Evolutionary conservation across 2,888 invertebrate species (phyloP).

Genomic region (Drosophila differens): DNA sequence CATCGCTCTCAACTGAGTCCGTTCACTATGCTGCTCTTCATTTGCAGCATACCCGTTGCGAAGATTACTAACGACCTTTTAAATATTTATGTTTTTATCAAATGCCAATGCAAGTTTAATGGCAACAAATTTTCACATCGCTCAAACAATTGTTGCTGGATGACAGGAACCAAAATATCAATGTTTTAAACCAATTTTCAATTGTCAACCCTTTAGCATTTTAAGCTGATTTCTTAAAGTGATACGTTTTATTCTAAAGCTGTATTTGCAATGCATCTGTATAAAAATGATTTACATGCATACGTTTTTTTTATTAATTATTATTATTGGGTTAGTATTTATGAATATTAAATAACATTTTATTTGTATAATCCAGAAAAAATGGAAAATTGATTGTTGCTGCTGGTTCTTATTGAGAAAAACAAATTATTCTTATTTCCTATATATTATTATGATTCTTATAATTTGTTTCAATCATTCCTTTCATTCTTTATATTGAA

Average conservation of each 20-base stretch:
- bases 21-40: not conserved
- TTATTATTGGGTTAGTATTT: not conserved
- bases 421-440: not conserved
- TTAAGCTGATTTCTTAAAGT: too few relatives aligned
- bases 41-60: not conserved
- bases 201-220: too few relatives aligned
- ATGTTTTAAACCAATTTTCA: too few relatives aligned
- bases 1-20: conserved; percentile 25
- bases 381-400: not conserved
- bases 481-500: not conserved
- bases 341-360: too few relatives aligned
- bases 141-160: not conserved
- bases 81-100: not conserved
- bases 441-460: not conserved
- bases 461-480: not conserved
- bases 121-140: not conserved
- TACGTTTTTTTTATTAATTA: not conserved
- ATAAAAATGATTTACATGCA: too few relatives aligned
- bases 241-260: not conserved
- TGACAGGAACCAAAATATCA: not conserved
- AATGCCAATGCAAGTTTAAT: not conserved
- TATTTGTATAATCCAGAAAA: not conserved
- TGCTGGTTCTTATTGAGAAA: not conserved
- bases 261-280: too few relatives aligned
- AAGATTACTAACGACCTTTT: not conserved